Base-by-base conservation (phyloP, 2,797 vertebrate genomes). In the Pyrocephalus nanus region DNA sequence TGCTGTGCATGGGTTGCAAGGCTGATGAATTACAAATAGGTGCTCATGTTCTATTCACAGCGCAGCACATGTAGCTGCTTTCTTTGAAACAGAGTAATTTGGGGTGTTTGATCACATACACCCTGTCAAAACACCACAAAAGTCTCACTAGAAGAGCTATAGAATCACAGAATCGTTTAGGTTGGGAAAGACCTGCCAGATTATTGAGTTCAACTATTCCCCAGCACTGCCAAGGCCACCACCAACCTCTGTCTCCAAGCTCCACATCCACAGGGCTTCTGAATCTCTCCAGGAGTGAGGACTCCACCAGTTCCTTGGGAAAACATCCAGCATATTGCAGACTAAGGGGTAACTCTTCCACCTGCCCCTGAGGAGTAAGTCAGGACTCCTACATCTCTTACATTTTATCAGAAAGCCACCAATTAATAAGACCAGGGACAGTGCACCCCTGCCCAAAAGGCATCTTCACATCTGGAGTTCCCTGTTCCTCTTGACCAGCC, bases 391-490 rank as follows among this genome's bases (percentile, higher is more conserved):
- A 7, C 3, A 1, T 10, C 30, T 9, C 8, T 8, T n/a, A 7
- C 23, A 21, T 16, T 36, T 25, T 12, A 36, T 7, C 60, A 58
- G 54, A 60, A 60, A 23, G 25, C 32, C 36, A 25, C 13, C 6
- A 1, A 12, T 13, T 8, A 32, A 4, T 8, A 29, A 30, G 9
- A 15, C 32, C 13, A 16, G 26, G 27, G 16, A 9, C 7, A 47
- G 36, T 0, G 0, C 19, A 22, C 16, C 36, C 1, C 20, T 25
- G 8, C 25, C 21, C 58, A 45, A 19, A 34, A 38, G 15, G 21
- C 23, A 30, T 14, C 8, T 0, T 26, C 32, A 14, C 47, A 23
- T 4, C 45, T 7, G 19, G 8, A 30, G 34, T 25, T 51, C 19
- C 43, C 48, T 21, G 1, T 2, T 55, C 54, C 40, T 51, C 62